These are phyloP conservation scores for Gavia stellata DNA, from an alignment of 2,113 vertebrate species.

Conservation along the genomic window DNA sequence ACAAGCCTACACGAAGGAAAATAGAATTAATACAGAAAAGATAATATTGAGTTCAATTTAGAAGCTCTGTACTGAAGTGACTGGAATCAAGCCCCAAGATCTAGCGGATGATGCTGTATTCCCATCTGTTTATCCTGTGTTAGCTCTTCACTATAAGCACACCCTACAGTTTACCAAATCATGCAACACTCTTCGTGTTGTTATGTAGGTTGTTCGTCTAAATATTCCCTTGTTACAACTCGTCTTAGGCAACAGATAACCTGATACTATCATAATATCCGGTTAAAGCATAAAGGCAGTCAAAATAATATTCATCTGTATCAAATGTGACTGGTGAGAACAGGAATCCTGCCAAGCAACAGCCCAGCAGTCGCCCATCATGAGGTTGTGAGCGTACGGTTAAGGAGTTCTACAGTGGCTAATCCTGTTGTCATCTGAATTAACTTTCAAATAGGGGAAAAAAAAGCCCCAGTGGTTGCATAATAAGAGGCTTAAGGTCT, in stretches of 20 bases:
- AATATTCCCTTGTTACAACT: background rate
- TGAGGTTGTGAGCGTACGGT: background rate
- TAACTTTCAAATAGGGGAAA: slow-evolving; percentile 47
- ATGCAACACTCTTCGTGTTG: background rate
- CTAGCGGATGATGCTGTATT: background rate
- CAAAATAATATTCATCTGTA: background rate
- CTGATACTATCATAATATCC: background rate
- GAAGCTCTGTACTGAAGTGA: background rate
- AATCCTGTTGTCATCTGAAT: slow-evolving; percentile 70
- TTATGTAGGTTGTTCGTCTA: background rate
- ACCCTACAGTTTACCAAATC: background rate
- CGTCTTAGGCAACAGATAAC: background rate
- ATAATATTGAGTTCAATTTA: background rate
- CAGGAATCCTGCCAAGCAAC: slow-evolving; percentile 39
- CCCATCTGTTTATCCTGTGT: background rate
- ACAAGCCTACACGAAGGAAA: background rate
- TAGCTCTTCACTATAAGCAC: background rate
- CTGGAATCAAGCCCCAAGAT: background rate
- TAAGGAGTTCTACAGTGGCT: slow-evolving; percentile 58
- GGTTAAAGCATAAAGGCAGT: background rate
- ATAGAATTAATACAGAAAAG: background rate
- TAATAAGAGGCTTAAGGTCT: background rate
- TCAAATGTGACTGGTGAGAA: slow-evolving; percentile 26
- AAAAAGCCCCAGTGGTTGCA: slow-evolving; percentile 15
- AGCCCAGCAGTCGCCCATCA: background rate